These are phyloP conservation scores for Antrozous pallidus DNA, from an alignment of 2,797 vertebrate genomes.

Conservation along the genomic window DNA sequence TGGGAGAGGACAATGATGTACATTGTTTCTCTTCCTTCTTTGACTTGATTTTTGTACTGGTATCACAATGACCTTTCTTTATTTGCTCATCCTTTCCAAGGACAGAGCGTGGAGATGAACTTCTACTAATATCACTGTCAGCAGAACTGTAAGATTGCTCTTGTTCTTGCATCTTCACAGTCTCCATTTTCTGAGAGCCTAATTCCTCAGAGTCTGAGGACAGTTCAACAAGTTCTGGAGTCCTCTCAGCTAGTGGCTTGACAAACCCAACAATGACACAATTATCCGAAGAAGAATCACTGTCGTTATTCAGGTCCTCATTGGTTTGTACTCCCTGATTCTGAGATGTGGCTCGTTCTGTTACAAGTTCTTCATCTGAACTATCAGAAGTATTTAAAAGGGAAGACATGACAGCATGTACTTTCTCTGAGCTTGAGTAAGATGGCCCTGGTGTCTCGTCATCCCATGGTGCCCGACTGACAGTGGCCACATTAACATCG, in stretches of 20 bases:
- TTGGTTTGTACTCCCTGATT: slow-evolving; percentile 66
- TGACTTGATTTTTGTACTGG: slow-evolving; percentile 65
- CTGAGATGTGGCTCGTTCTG: slow-evolving; percentile 64
- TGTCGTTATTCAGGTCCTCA: slow-evolving; percentile 74
- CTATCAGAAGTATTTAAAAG: slow-evolving; percentile 86
- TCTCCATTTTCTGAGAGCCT: slow-evolving; percentile 79
- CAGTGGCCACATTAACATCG: slow-evolving; percentile 78
- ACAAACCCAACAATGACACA: slow-evolving; percentile 93
- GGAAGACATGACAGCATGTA: slow-evolving; percentile 79
- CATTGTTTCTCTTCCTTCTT: slow-evolving; percentile 76
- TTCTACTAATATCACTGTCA: slow-evolving; percentile 80
- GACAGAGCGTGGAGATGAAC: slow-evolving; percentile 73
- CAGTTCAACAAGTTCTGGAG: slow-evolving; percentile 93
- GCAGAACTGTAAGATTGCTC: slow-evolving; percentile 85
- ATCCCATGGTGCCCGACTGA: slow-evolving; percentile 90
- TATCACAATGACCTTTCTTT: slow-evolving; percentile 67
- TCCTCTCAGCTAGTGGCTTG: slow-evolving; percentile 91
- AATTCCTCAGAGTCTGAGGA: slow-evolving; percentile 91
- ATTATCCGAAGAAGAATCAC: slow-evolving; percentile 85
- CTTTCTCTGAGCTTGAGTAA: slow-evolving; percentile 88
- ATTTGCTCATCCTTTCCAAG: slow-evolving; percentile 74
- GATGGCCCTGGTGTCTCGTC: slow-evolving; percentile 97
- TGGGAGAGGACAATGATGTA: slow-evolving; percentile 56
- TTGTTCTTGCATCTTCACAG: slow-evolving; percentile 80
- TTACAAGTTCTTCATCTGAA: slow-evolving; percentile 83